Evolutionary conservation across 1,140 invertebrate species (phyloP).

Genomic region (Brachionus angularis): DNA sequence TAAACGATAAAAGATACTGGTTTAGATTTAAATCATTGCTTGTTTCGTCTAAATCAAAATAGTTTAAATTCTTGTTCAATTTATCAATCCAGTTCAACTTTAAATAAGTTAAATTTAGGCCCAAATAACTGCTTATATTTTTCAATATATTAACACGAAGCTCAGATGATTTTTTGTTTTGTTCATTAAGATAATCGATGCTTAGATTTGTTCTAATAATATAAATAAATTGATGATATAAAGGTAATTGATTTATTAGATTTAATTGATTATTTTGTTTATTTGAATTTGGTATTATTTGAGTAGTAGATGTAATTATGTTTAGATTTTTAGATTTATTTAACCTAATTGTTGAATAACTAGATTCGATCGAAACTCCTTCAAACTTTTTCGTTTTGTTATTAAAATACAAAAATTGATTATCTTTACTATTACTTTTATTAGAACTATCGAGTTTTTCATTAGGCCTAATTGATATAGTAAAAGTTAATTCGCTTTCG

Average conservation of each 20-base stretch:
- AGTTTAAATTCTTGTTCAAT: background rate
- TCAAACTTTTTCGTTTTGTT: slow-evolving; percentile 21
- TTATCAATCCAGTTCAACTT: slow-evolving; percentile 36
- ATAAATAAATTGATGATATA: slow-evolving; percentile 33
- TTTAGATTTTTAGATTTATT: slow-evolving; percentile 12
- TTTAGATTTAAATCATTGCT: background rate
- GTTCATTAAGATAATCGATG: slow-evolving; percentile 22
- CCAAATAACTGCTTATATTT: slow-evolving; percentile 5
- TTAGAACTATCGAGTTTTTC: too few relatives aligned
- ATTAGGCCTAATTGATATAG: too few relatives aligned
- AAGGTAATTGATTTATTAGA: background rate
- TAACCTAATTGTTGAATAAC: background rate
- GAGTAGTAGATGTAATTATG: slow-evolving; percentile 1
- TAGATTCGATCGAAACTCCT: slow-evolving; percentile 27
- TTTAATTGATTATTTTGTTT: too few relatives aligned
- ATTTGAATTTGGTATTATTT: background rate
- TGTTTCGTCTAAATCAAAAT: background rate
- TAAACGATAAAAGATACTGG: slow-evolving; percentile 9
- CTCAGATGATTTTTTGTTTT: slow-evolving; percentile 14
- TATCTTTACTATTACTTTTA: background rate
- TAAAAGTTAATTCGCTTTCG: too few relatives aligned
- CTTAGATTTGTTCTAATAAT: background rate
- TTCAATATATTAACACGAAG: slow-evolving; percentile 25
- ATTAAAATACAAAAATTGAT: slow-evolving; percentile 34
- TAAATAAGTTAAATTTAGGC: background rate